phyloP scores from a whole-genome alignment of 2,113 vertebrate genomes.

The human (Homo sapiens) region DNA sequence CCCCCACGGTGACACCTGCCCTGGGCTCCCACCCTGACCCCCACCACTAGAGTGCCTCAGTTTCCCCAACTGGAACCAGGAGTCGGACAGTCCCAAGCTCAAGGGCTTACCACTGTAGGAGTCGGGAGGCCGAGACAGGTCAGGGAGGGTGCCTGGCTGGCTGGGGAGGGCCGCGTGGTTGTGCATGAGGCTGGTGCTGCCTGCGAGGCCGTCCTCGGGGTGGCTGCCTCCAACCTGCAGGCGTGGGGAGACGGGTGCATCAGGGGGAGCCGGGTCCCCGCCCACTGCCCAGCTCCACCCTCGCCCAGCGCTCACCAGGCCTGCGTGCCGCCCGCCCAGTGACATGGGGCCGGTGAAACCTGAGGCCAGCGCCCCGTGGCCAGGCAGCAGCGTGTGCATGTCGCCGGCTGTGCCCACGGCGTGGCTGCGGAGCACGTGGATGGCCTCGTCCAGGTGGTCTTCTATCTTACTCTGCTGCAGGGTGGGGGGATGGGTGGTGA shows the following conservation, averaged over 20 bases:
- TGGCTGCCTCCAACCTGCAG: slow-evolving; percentile 89
- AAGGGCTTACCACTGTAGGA: slow-evolving; percentile 90
- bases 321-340: slow-evolving; percentile 89
- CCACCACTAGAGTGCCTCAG: not conserved
- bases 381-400: slow-evolving; percentile 88
- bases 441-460: slow-evolving; percentile 97
- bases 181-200: slow-evolving; percentile 90
- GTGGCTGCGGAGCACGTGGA: slow-evolving; percentile 96
- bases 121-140: slow-evolving; percentile 89
- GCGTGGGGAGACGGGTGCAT: fast-evolving
- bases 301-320: slow-evolving; percentile 87
- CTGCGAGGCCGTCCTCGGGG: slow-evolving; percentile 91
- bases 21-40: not conserved
- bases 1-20: not conserved
- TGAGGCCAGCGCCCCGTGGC: slow-evolving; percentile 88
- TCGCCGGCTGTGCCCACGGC: slow-evolving; percentile 92
- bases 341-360: slow-evolving; percentile 90
- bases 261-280: fast-evolving
- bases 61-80: not conserved
- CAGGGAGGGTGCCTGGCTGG: slow-evolving; percentile 87
- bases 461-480: slow-evolving; percentile 96
- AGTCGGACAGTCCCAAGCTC: not conserved
- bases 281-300: fast-evolving
- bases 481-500: fast-evolving
- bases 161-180: slow-evolving; percentile 91